Conservation (phyloP, 2,113 vertebrate genomes). For the Rafetus swinhoei region DNA sequence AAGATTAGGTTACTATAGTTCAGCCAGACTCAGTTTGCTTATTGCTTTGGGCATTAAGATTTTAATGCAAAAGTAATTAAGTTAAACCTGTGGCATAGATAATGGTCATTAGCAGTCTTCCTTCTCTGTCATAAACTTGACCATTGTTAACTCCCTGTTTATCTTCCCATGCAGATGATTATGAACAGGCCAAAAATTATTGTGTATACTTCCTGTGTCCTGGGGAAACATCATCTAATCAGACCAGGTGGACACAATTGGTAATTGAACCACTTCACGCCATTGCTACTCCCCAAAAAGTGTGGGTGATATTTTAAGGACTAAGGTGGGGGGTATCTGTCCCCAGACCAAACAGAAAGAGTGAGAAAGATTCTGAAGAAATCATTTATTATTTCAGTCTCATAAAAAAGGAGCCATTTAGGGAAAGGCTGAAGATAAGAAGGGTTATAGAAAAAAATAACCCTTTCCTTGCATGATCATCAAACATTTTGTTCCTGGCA, state of each 20-base stretch:
- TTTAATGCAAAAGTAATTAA: constrained; percentile 71
- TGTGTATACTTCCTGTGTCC: constrained; percentile 2
- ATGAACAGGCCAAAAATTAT: constrained; percentile 10
- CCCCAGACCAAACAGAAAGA: background rate
- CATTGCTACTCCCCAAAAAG: background rate
- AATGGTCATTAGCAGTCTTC: constrained; percentile 73
- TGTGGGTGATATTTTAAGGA: background rate
- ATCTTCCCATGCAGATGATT: constrained; percentile 63
- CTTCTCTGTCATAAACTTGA: constrained; percentile 67
- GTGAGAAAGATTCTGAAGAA: background rate
- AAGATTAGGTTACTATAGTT: constrained; percentile 55
- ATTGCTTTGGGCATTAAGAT: constrained; percentile 58
- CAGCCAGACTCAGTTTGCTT: constrained; percentile 54
- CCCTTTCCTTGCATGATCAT: background rate
- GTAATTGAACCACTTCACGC: background rate
- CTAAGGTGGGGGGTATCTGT: background rate
- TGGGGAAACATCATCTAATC: background rate
- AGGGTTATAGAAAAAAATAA: background rate
- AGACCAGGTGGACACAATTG: background rate
- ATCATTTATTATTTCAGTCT: background rate
- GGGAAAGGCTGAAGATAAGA: background rate
- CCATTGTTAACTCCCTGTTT: constrained; percentile 72
- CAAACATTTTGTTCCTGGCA: background rate
- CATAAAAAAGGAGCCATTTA: background rate
- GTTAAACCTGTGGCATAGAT: constrained; percentile 76